These are phyloP conservation scores for Platanista minor DNA, from an alignment of 2,113 vertebrate genomes.

Conservation along the genomic window DNA sequence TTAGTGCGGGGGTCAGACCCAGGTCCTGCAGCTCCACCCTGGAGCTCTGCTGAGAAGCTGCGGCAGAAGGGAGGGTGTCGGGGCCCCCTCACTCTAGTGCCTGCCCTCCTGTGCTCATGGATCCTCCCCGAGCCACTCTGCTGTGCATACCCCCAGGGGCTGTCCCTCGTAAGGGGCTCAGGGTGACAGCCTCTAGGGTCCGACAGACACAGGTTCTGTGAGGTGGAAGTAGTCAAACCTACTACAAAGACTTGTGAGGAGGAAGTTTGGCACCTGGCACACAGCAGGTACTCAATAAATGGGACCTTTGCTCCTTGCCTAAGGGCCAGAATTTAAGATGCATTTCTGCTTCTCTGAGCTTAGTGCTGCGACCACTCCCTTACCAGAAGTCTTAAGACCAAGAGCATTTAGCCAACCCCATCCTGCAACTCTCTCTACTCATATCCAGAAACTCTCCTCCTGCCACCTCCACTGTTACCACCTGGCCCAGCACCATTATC, in stretches of 20 bases:
- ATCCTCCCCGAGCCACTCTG: neutral
- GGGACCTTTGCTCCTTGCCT: neutral
- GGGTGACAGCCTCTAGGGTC: neutral
- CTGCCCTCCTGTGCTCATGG: neutral
- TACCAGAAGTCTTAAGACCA: neutral
- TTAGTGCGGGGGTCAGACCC: neutral
- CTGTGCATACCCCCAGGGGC: accelerated
- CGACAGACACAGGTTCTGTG: neutral
- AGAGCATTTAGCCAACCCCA: neutral
- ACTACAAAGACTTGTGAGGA: neutral
- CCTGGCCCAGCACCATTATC: no score
- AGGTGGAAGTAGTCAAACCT: neutral
- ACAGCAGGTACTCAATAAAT: neutral
- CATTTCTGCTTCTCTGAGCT: neutral
- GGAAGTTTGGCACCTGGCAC: neutral
- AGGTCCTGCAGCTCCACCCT: neutral
- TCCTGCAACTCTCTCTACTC: neutral
- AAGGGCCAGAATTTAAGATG: neutral
- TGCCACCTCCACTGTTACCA: no score
- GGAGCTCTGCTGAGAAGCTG: neutral
- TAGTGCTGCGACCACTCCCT: neutral
- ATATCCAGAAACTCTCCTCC: neutral
- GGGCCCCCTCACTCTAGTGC: neutral
- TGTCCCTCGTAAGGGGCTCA: neutral
- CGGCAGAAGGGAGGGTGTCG: neutral